Evolutionary conservation across 2,113 vertebrate species (phyloP).

Genomic region (Etheostoma cragini): DNA sequence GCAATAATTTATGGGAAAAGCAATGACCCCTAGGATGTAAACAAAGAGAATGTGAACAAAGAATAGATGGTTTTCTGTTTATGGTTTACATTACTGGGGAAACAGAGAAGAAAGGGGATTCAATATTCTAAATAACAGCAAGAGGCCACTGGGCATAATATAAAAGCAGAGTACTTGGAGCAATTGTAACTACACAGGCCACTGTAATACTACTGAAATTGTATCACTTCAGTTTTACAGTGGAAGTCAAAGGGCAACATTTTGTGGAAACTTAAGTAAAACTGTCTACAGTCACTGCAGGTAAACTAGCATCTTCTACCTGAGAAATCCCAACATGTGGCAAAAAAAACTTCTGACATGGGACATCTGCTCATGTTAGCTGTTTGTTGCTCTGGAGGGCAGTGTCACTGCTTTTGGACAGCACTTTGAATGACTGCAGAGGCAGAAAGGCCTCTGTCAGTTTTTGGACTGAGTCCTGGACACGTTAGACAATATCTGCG

Average conservation of each 20-base stretch:
- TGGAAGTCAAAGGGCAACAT: conserved; percentile 75
- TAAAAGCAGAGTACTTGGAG: conserved; percentile 25
- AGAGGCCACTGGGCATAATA: conserved; percentile 23
- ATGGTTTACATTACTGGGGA: conserved; percentile 18
- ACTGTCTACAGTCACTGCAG: conserved; percentile 57
- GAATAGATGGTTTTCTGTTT: conserved; percentile 54
- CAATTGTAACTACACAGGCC: conserved; percentile 61
- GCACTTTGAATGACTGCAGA: conserved; percentile 44
- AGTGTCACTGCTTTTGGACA: conserved; percentile 41
- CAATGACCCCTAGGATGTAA: conserved; percentile 75
- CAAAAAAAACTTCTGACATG: background rate
- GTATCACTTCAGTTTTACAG: conserved; percentile 61
- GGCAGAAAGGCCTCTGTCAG: conserved; percentile 22
- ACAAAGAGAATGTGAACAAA: conserved; percentile 72
- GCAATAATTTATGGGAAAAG: conserved; percentile 74
- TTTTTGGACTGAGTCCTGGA: conserved; percentile 60
- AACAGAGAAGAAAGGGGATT: conserved; percentile 28
- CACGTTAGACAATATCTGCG: conserved; percentile 50
- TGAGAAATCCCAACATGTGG: conserved; percentile 27
- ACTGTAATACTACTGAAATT: conserved; percentile 57
- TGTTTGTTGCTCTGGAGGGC: conserved; percentile 32
- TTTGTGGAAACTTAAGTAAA: conserved; percentile 56
- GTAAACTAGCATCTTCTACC: conserved; percentile 32
- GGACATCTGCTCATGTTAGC: conserved; percentile 24
- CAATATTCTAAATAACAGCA: conserved; percentile 21